Evolutionary conservation across 2,797 vertebrate genomes (phyloP), one percentile per base, ranked within the genome.

Genomic region (Halcyon smyrnensis): DNA sequence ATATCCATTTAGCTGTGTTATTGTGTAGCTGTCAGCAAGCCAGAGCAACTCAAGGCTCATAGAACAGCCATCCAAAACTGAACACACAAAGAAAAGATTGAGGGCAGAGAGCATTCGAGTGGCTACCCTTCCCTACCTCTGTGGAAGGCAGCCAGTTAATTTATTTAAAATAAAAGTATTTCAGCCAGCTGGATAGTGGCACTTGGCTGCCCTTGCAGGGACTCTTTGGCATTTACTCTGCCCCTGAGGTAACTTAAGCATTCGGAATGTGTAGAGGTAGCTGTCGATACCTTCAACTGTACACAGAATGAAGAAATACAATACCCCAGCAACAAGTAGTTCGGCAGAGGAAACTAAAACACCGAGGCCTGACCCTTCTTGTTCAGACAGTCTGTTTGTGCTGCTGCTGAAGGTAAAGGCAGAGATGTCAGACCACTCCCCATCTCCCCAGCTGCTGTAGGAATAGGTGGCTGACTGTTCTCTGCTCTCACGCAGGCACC

Each of bases 191-290:
- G 77, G 10, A 74, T 15, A 4, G 76, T 48, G 76, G 69, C 90
- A 79, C 83, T 76, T 89, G 84, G 81, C 88, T 87, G 90, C 89
- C 92, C 95, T 95, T 95, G 93, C 76, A 43, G 65, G 91, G 62
- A 79, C 76, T 92, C 50, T 84, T 56, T 91, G 91, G 76, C 62
- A 9, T 86, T 91, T 76, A 6, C 71, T 74, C 6, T 8, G 37
- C 92, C 82, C 16, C 1, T 15, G 81, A 70, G 78, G 57, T 46
- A 23, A 37, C 48, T 32, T 19, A 2, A 62, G 45, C 11, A 41
- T 36, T 70, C 75, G 24, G 59, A 28, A 88, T 2, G 75, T 24
- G 87, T 9, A 37, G 25, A 80, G 63, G 64, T 9, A 18, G 83
- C 77, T 86, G 70, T 91, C 27, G 2, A 27, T 53, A 56, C 74